Evolutionary conservation across 2,113 vertebrate genomes (phyloP).

Genomic region (Fukomys damarensis): DNA sequence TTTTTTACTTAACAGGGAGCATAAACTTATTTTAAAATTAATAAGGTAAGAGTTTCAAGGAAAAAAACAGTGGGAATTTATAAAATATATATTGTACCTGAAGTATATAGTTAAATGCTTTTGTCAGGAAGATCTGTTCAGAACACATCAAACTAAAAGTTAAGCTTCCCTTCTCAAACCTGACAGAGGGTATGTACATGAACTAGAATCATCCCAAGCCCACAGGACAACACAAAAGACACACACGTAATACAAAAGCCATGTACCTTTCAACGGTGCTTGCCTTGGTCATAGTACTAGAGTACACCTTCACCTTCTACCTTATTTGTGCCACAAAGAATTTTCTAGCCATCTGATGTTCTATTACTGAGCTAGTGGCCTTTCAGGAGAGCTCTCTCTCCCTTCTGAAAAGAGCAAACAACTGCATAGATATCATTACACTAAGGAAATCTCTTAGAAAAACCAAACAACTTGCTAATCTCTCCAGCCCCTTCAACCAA

Average conservation of each 20-base stretch:
- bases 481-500: slow-evolving; percentile 93
- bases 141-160: slow-evolving; percentile 69
- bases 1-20: slow-evolving; percentile 70
- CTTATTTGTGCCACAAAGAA: slow-evolving; percentile 85
- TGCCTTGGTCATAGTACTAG: slow-evolving; percentile 85
- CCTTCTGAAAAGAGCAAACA: slow-evolving; percentile 90
- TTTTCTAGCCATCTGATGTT: slow-evolving; percentile 86
- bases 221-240: slow-evolving; percentile 6
- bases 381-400: slow-evolving; percentile 87
- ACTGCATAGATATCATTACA: slow-evolving; percentile 92
- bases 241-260: not conserved
- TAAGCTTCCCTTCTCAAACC: slow-evolving; percentile 70
- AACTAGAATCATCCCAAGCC: not conserved
- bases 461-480: slow-evolving; percentile 94
- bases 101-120: slow-evolving; percentile 26
- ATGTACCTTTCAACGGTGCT: slow-evolving; percentile 52
- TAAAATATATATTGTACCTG: slow-evolving; percentile 35
- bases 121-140: slow-evolving; percentile 48
- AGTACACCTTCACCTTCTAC: slow-evolving; percentile 83
- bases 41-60: slow-evolving; percentile 36
- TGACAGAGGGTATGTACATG: not conserved
- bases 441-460: slow-evolving; percentile 93
- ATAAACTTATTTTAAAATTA: slow-evolving; percentile 66
- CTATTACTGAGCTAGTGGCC: slow-evolving; percentile 84
- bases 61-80: slow-evolving; percentile 48